A percentile compares a stretch with the other conserved stretches of the same genome.
Evolutionary conservation across 2,797 vertebrate genomes (phyloP).

Genomic region (Iguana delicatissima): DNA sequence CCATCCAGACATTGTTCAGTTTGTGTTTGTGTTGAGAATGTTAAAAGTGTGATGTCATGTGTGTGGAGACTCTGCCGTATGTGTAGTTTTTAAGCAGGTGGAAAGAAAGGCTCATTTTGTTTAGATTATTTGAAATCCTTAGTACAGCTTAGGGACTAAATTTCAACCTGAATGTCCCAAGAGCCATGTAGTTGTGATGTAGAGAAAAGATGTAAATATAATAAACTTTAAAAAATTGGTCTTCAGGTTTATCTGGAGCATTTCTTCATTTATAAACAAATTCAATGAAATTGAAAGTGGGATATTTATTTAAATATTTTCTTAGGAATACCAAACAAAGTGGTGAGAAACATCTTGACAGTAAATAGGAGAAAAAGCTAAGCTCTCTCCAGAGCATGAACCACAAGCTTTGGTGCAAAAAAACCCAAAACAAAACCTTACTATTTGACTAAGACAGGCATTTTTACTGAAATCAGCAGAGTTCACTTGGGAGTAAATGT

Average conservation of each 20-base stretch:
- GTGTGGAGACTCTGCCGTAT: constrained; percentile 47
- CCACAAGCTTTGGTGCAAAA: background rate
- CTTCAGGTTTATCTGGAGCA: background rate
- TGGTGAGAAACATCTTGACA: constrained; percentile 63
- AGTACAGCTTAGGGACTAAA: constrained; percentile 55
- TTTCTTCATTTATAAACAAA: background rate
- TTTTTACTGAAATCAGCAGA: background rate
- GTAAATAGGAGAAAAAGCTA: constrained; percentile 51
- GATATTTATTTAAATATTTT: constrained; percentile 59
- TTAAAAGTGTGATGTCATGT: constrained; percentile 52
- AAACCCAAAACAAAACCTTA: too few species aligned
- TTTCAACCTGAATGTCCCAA: constrained; percentile 36
- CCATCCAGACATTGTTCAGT: background rate
- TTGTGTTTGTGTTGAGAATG: constrained; percentile 49
- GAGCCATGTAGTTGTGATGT: background rate
- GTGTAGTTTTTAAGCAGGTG: constrained; percentile 61
- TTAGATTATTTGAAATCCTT: constrained; percentile 51
- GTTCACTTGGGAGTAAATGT: background rate
- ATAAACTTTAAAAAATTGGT: background rate
- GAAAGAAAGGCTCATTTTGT: constrained; percentile 57
- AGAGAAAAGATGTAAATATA: constrained; percentile 32
- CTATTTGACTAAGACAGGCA: background rate
- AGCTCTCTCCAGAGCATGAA: constrained; percentile 15
- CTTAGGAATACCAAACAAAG: constrained; percentile 56
- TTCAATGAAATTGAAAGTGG: accelerated